These are phyloP conservation scores for Eidolon helvum DNA, from an alignment of 2,113 vertebrate species.

Conservation along the genomic window DNA sequence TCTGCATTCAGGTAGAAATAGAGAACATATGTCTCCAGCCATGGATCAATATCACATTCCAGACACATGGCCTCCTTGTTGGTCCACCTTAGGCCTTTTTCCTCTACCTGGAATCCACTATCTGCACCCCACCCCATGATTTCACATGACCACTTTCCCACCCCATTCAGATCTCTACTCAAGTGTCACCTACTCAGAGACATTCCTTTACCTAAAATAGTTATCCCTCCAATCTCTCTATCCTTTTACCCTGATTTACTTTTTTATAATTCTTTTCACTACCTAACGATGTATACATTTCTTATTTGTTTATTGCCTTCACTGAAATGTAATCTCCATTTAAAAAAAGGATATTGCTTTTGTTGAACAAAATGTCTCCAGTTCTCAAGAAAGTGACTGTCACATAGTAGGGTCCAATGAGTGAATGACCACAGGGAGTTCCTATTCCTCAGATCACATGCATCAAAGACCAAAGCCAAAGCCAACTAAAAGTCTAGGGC, in stretches of 20 bases:
- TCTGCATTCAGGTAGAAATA: background rate
- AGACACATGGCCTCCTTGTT: background rate
- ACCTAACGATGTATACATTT: background rate
- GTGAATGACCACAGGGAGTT: background rate
- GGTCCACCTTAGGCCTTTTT: background rate
- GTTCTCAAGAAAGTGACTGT: background rate
- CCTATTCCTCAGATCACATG: background rate
- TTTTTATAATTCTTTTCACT: background rate
- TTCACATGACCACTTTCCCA: background rate
- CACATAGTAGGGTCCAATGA: background rate
- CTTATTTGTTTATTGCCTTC: background rate
- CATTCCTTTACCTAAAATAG: background rate
- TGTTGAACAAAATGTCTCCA: background rate
- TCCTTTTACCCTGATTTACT: background rate
- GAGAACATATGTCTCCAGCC: background rate
- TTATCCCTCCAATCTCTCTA: background rate
- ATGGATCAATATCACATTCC: background rate
- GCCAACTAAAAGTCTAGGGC: background rate
- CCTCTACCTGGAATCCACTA: background rate
- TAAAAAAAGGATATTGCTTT: background rate
- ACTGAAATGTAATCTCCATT: background rate
- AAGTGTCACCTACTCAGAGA: background rate
- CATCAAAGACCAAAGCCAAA: background rate
- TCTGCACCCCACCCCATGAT: fast-evolving
- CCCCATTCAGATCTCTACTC: background rate